Base-by-base conservation (phyloP, 2,888 invertebrate species). In the Prosapia bicincta region DNA sequence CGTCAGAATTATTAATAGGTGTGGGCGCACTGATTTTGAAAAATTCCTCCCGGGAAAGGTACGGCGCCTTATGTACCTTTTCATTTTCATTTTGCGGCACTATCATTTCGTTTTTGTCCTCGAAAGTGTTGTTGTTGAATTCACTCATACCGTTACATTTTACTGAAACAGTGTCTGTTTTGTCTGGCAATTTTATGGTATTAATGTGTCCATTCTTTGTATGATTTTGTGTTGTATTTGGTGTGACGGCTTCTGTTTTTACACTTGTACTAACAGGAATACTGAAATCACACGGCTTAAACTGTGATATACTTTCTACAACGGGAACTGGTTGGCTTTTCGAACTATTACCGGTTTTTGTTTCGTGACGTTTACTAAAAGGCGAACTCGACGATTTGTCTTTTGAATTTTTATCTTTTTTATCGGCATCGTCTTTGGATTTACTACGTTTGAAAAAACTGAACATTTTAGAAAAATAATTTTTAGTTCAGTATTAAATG, bases 401-500 rank as follows among this genome's bases (percentile, higher is more conserved):
- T 71, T 76, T 76, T 0, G 68, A 20, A 9, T 30, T 30, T 38
- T 76, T 76, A 20, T 73, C 66, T 30, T 76, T 73, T 26, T 66
- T 75, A 25, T 73, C 69, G n/a, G 69, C 32, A 65, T 74, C 72
- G 26, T 76, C 76, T 71, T 76, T 76, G 0, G 74, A 74, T 71
- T 76, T 76, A 28, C 70, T 69, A 13, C 74, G 73, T 66, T 71
- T 74, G 66, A 76, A 76, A 69, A 76, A 76, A 38, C 74, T 76
- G 28, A 76, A 76, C 76, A 76, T 74, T 28, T 38, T 38, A 38
- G n/a, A n/a, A n/a, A n/a, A n/a, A n/a, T n/a, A n/a, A n/a, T n/a
- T n/a, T n/a, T n/a, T n/a, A n/a, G n/a, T n/a, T n/a, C n/a, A n/a
- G n/a, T n/a, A n/a, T n/a, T 20, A 20, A 54, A 54, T 54, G 20